phyloP scores from a whole-genome alignment of 2,113 vertebrate species.

The Phyllostomus discolor region DNA sequence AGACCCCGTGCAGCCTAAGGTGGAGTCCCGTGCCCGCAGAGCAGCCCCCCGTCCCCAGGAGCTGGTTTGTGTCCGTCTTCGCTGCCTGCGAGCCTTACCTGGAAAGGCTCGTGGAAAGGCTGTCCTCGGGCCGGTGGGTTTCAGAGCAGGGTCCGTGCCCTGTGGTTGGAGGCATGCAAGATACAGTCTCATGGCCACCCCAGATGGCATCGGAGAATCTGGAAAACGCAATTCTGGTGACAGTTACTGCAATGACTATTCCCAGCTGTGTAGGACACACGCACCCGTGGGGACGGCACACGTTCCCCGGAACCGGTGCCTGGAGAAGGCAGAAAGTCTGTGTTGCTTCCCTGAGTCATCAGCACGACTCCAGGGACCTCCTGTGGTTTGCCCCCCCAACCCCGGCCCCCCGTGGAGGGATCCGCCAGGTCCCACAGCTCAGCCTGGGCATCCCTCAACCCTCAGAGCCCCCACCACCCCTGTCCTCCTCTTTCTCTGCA shows the following conservation, averaged over 20 bases:
- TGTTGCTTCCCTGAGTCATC: accelerated
- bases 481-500: conserved; percentile 46
- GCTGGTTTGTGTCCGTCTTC: background rate
- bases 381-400: accelerated
- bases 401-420: background rate
- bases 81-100: too few species aligned
- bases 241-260: background rate
- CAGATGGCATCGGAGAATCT: background rate
- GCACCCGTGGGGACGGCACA: background rate
- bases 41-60: background rate
- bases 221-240: background rate
- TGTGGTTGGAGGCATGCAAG: background rate
- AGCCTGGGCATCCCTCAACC: too few species aligned
- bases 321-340: background rate
- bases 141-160: background rate
- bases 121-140: background rate
- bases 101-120: background rate
- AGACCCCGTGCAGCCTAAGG: background rate
- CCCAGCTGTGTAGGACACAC: background rate
- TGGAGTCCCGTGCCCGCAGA: background rate
- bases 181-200: background rate
- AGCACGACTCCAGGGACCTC: background rate
- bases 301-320: background rate
- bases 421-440: background rate
- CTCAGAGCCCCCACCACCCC: too few species aligned